Evolutionary conservation across 2,888 invertebrate genomes (phyloP).

Genomic region (Chorisops tibialis): DNA sequence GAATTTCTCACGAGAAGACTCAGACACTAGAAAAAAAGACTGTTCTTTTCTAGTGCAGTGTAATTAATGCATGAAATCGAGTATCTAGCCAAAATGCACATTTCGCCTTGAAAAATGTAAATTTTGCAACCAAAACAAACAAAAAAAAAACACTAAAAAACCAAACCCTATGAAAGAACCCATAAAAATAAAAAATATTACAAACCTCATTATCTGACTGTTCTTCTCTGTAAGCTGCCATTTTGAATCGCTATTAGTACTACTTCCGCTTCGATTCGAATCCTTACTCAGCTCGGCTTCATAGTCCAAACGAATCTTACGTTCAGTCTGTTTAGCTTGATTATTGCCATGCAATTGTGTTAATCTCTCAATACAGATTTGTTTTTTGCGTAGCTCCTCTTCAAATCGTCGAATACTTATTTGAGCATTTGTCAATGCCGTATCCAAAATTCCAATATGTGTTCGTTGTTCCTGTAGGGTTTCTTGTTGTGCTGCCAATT

Average conservation of each 20-base stretch:
- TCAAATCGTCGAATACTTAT: conserved; percentile 82
- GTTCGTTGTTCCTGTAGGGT: conserved; percentile 88
- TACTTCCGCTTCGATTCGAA: conserved; percentile 43
- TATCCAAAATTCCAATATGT: conserved; percentile 81
- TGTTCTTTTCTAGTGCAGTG: too few relatives aligned
- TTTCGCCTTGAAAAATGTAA: too few relatives aligned
- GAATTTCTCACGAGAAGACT: too few relatives aligned
- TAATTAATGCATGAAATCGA: too few relatives aligned
- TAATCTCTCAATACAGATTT: conserved; percentile 80
- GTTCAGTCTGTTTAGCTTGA: conserved; percentile 76
- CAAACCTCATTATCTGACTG: conserved; percentile 61
- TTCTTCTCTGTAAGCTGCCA: conserved; percentile 65
- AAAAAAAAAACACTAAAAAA: background rate
- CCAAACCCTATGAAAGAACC: background rate
- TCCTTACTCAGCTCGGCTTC: conserved; percentile 68
- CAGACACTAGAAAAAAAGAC: too few relatives aligned
- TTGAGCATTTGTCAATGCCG: conserved; percentile 87
- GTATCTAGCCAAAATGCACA: too few relatives aligned
- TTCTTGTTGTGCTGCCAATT: conserved; percentile 82
- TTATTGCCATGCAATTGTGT: conserved; percentile 71
- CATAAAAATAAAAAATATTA: too few relatives aligned
- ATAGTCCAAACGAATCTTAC: conserved; percentile 77
- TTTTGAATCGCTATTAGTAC: conserved; percentile 57
- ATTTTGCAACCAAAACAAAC: background rate
- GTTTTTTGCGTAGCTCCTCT: conserved; percentile 84